Conservation (phyloP, 2,797 vertebrate genomes). For the Glossophaga mutica region DNA sequence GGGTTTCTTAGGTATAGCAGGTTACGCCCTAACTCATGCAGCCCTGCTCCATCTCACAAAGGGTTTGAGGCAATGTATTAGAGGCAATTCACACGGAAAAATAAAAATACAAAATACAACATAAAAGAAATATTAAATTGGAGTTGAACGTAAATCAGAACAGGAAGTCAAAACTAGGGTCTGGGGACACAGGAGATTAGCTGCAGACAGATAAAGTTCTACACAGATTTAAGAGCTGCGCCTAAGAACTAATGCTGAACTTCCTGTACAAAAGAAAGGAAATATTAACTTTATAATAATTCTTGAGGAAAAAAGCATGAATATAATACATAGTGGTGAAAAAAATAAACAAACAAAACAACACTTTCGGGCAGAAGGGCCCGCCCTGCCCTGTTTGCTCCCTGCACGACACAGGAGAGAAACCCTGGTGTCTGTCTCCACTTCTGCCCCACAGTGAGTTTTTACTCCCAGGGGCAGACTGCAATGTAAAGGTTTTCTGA, state of each 20-base stretch:
- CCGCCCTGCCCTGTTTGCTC: neutral
- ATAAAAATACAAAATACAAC: neutral
- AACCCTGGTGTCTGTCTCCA: neutral
- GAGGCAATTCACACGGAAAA: neutral
- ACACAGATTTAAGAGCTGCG: neutral
- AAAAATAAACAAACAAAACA: neutral
- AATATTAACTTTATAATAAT: neutral
- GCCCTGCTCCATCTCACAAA: neutral
- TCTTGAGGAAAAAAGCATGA: neutral
- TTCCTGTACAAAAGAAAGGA: slow-evolving; percentile 24
- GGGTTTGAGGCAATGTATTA: neutral
- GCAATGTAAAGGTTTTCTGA: neutral
- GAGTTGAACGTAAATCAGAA: neutral
- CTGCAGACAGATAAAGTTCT: neutral
- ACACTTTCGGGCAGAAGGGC: neutral
- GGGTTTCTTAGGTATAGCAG: neutral
- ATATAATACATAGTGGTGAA: neutral
- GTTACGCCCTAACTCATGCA: neutral
- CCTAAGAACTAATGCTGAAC: neutral
- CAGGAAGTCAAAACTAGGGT: neutral
- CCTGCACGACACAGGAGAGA: neutral
- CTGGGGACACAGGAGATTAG: neutral
- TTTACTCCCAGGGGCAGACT: neutral
- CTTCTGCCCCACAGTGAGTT: neutral
- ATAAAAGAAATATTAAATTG: neutral